These are phyloP conservation scores for Microcebus griseorufus DNA, from an alignment of 2,113 vertebrate species.

Conservation along the genomic window DNA sequence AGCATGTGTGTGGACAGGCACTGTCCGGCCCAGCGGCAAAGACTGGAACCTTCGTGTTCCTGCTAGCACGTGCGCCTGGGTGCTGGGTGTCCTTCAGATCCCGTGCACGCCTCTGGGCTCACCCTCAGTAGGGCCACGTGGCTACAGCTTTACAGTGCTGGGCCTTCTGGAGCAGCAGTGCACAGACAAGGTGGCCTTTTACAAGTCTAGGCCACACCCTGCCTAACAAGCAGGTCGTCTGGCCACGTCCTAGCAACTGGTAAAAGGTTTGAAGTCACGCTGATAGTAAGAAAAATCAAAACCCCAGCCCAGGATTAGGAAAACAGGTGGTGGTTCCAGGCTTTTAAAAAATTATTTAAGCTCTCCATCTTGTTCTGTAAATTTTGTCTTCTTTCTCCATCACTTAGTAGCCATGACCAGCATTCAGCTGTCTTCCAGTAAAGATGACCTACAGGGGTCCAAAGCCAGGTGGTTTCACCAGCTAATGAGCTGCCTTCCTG, in stretches of 20 bases:
- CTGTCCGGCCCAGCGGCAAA: background rate
- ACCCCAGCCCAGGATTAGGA: accelerated
- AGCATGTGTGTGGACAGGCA: background rate
- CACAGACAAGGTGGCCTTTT: accelerated
- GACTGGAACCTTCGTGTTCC: background rate
- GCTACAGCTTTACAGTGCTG: accelerated
- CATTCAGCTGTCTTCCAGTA: too few species aligned
- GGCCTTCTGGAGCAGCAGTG: background rate
- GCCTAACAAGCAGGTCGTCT: accelerated
- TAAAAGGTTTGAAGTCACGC: background rate
- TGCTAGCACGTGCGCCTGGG: background rate
- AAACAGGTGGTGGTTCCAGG: accelerated
- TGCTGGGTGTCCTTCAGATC: background rate
- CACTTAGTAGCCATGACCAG: background rate
- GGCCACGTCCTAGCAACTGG: accelerated
- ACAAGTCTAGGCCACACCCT: background rate
- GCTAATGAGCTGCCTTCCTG: background rate
- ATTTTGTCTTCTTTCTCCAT: background rate
- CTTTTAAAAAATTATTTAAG: accelerated
- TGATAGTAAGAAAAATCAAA: accelerated
- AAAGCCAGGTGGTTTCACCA: accelerated
- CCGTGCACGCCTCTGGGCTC: background rate
- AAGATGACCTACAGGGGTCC: background rate
- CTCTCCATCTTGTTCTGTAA: background rate
- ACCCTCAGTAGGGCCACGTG: accelerated